Evolutionary conservation across 92 coral and sea anemone species (phyloP).

Genomic region (Chrysogorgia sp.): DNA sequence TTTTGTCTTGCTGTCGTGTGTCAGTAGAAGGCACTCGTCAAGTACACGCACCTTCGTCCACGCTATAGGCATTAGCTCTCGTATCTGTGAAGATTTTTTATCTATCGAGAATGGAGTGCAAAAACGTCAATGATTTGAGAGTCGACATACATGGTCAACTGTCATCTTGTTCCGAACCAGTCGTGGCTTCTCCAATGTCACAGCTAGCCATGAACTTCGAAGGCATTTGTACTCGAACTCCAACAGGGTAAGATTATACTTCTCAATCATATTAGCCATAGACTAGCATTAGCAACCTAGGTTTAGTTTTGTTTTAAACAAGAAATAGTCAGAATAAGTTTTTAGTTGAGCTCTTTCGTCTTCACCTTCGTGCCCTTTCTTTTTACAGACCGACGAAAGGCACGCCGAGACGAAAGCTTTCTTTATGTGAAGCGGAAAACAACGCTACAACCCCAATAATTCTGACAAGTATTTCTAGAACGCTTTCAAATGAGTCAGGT

Average conservation of each 20-base stretch:
- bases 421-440: constrained; percentile 74
- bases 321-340: constrained; percentile 11
- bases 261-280: too few relatives aligned
- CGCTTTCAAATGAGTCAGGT: constrained; percentile 96
- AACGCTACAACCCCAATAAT: constrained; percentile 70
- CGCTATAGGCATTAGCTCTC: constrained; percentile 28
- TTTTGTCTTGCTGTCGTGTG: constrained; percentile 37
- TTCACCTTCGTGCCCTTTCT: constrained; percentile 22
- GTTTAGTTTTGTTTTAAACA: not conserved
- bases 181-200: constrained; percentile 93
- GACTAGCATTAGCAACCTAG: too few relatives aligned
- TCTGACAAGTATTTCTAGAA: constrained; percentile 69
- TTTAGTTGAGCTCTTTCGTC: not conserved
- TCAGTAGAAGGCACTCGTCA: constrained; percentile 22
- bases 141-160: constrained; percentile 6
- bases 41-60: constrained; percentile 31
- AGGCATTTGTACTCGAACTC: constrained; percentile 79
- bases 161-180: constrained; percentile 30
- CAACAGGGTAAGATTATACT: constrained; percentile 18
- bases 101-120: constrained; percentile 32
- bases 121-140: constrained; percentile 18
- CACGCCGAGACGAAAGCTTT: constrained; percentile 94
- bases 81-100: not conserved
- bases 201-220: constrained; percentile 88
- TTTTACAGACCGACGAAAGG: constrained; percentile 68